Conservation (phyloP, 2,888 invertebrate species). For the Cephalotes varians region DNA sequence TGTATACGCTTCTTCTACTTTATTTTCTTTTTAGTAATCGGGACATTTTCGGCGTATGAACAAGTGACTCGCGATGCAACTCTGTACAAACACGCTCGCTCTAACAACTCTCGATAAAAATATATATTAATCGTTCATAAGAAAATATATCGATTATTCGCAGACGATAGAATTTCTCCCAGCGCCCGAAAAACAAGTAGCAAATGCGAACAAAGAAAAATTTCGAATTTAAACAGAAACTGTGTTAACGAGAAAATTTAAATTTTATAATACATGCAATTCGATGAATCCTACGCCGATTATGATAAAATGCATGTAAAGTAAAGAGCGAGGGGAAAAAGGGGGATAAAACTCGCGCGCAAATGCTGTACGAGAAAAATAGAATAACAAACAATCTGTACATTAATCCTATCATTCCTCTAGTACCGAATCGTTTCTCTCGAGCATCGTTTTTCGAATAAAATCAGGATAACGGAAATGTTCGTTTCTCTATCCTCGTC, state of each 20-base stretch:
- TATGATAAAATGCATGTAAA: slow-evolving; percentile 31
- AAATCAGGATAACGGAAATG: slow-evolving; percentile 56
- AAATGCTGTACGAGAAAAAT: slow-evolving; percentile 48
- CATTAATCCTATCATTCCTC: slow-evolving; percentile 47
- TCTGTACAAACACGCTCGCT: slow-evolving; percentile 40
- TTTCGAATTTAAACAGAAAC: slow-evolving; percentile 16
- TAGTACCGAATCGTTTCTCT: slow-evolving; percentile 32
- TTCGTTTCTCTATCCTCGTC: slow-evolving; percentile 54
- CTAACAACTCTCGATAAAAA: slow-evolving; percentile 36
- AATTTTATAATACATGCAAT: not conserved
- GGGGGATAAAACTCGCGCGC: slow-evolving; percentile 11
- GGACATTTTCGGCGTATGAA: slow-evolving; percentile 4
- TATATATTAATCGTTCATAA: slow-evolving; percentile 19
- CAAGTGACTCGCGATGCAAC: slow-evolving; percentile 14
- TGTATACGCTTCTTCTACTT: slow-evolving; percentile 3
- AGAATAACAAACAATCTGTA: slow-evolving; percentile 56
- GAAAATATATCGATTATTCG: slow-evolving; percentile 32
- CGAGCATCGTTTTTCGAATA: slow-evolving; percentile 45
- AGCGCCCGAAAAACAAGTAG: slow-evolving; percentile 12
- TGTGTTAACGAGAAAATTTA: slow-evolving; percentile 9
- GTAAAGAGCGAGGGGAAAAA: slow-evolving; percentile 13
- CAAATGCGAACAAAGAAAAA: not conserved
- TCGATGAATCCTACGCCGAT: not conserved
- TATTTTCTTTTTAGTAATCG: not conserved
- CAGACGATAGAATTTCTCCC: not conserved